Evolutionary conservation across 2,888 invertebrate species (phyloP).

Genomic region (Agrotis puta): DNA sequence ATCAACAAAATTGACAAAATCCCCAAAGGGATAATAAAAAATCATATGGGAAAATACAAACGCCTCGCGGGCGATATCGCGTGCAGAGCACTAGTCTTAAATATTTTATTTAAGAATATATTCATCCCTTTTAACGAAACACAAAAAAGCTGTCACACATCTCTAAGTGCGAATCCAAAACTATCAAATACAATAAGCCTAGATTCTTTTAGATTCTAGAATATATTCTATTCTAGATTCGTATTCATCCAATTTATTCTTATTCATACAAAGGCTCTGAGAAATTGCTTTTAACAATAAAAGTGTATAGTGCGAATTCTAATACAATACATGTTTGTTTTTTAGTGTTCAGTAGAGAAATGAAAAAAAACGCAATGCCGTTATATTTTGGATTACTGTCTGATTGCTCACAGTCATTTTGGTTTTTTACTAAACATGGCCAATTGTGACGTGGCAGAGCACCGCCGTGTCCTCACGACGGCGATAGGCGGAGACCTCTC

Average conservation of each 20-base stretch:
- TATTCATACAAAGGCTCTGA: constrained; percentile 14
- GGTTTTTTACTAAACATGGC: background rate
- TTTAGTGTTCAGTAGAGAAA: background rate
- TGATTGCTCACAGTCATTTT: background rate
- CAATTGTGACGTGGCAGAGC: no score
- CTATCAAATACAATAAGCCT: constrained; percentile 15
- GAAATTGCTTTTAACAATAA: constrained; percentile 35
- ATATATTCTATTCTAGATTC: background rate
- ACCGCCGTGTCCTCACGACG: no score
- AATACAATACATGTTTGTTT: constrained; percentile 7
- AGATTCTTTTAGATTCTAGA: background rate
- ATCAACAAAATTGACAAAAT: no score
- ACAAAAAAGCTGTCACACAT: background rate
- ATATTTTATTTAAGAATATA: background rate
- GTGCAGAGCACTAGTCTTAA: no score
- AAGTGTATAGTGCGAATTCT: constrained; percentile 5
- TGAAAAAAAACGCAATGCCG: no score
- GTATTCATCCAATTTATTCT: constrained; percentile 14
- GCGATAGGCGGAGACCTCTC: no score
- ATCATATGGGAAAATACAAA: no score
- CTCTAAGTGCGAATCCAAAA: constrained; percentile 10
- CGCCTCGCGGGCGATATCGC: no score
- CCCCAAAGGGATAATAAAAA: no score
- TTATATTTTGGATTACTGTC: background rate
- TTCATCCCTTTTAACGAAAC: background rate